phyloP scores from a whole-genome alignment of 1,140 invertebrate species.

The Danaus plexippus region DNA sequence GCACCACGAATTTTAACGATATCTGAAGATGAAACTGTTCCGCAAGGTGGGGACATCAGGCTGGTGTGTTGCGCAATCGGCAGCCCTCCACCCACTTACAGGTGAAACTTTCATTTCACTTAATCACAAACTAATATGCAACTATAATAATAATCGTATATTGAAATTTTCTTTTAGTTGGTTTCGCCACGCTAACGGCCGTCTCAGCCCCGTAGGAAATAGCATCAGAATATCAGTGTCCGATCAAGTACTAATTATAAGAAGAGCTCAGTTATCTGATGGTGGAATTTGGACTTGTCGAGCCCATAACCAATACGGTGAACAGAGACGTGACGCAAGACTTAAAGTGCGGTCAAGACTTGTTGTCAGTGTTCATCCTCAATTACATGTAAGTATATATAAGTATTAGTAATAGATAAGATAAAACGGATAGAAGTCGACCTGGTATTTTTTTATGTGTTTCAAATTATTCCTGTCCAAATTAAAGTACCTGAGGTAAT shows the following conservation, averaged over 20 bases:
- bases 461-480: no score
- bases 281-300: slow-evolving; percentile 77
- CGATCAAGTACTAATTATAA: slow-evolving; percentile 78
- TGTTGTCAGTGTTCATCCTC: slow-evolving; percentile 73
- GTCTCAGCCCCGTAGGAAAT: slow-evolving; percentile 75
- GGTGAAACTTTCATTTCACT: slow-evolving; percentile 40
- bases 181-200: slow-evolving; percentile 75
- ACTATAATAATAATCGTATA: slow-evolving; percentile 4
- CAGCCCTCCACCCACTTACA: slow-evolving; percentile 80
- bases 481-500: no score
- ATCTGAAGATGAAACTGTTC: slow-evolving; percentile 75
- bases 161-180: slow-evolving; percentile 60
- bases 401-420: background rate
- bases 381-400: slow-evolving; percentile 58
- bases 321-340: slow-evolving; percentile 72
- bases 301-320: slow-evolving; percentile 75
- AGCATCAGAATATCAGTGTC: slow-evolving; percentile 75
- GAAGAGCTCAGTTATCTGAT: slow-evolving; percentile 78
- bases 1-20: slow-evolving; percentile 76
- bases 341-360: slow-evolving; percentile 72
- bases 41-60: slow-evolving; percentile 76
- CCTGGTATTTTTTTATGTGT: background rate
- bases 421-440: background rate
- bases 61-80: slow-evolving; percentile 81
- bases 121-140: no score